phyloP scores from a whole-genome alignment of 2,888 invertebrate genomes.

The Junonia oenone region DNA sequence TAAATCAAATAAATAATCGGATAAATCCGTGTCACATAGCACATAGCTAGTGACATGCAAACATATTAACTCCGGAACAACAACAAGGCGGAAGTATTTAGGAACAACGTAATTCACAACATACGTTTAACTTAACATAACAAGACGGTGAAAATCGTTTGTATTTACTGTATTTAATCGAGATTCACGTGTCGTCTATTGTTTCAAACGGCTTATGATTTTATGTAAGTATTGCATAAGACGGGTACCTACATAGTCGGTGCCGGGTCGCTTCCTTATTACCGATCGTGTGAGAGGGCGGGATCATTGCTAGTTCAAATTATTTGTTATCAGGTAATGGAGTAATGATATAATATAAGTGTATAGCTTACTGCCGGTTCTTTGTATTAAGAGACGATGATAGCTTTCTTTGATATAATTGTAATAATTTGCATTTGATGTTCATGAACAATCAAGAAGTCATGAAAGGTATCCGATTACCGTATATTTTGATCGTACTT shows the following conservation, averaged over 20 bases:
- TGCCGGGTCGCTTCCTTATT: constrained; percentile 3
- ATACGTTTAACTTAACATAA: neutral
- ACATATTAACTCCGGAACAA: neutral
- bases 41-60: neutral
- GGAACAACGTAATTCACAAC: constrained; percentile 6
- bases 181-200: constrained; percentile 14
- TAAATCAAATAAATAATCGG: too few relatives aligned
- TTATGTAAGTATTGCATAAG: constrained; percentile 43
- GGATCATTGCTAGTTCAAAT: constrained; percentile 1
- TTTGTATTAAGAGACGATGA: too few relatives aligned
- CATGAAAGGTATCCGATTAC: too few relatives aligned
- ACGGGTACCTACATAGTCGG: neutral
- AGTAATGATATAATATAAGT: neutral
- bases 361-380: too few relatives aligned
- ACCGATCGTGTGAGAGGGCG: constrained; percentile 4
- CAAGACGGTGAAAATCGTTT: constrained; percentile 3
- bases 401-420: too few relatives aligned
- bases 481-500: too few relatives aligned
- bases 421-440: too few relatives aligned
- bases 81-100: neutral
- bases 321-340: neutral
- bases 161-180: neutral
- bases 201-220: constrained; percentile 14
- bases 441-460: too few relatives aligned
- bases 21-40: neutral